A percentile compares a stretch with the other conserved stretches of the same genome.
Evolutionary conservation across 2,888 invertebrate genomes (phyloP).

Genomic region (Holacanthella duospinosa): DNA sequence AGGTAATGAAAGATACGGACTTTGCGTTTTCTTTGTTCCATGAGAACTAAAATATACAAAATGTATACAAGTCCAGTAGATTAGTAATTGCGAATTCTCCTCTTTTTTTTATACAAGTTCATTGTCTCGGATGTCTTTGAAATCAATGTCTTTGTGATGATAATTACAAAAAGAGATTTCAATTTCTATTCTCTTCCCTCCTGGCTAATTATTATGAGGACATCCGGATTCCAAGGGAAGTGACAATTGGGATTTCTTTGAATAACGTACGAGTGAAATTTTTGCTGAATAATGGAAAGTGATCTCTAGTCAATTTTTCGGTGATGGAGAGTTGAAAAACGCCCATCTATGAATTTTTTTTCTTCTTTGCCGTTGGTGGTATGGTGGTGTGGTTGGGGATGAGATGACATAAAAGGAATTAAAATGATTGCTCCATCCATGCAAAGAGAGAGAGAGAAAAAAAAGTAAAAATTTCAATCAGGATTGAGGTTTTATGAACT

Average conservation of each 20-base stretch:
- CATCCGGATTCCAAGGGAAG: not conserved
- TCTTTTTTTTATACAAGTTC: not conserved
- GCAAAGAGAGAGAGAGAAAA: no score
- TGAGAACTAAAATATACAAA: no score
- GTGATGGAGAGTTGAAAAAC: not conserved
- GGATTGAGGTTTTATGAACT: no score
- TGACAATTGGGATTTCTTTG: not conserved
- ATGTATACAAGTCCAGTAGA: no score
- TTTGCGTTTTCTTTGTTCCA: no score
- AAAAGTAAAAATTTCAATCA: no score
- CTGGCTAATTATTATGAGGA: not conserved
- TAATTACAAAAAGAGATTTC: not conserved
- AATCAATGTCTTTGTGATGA: not conserved
- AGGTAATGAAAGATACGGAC: no score
- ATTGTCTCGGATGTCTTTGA: not conserved
- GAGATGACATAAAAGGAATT: no score
- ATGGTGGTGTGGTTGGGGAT: no score
- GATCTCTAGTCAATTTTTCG: no score
- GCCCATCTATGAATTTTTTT: not conserved
- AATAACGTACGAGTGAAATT: no score
- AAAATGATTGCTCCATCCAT: no score
- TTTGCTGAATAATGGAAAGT: slow-evolving; percentile 4
- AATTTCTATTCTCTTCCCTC: not conserved
- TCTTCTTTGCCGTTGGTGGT: not conserved
- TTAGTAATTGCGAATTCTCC: not conserved